A percentile compares a stretch with the other conserved stretches of the same genome.
phyloP scores from a whole-genome alignment of 2,113 vertebrate species.

The Ia io region DNA sequence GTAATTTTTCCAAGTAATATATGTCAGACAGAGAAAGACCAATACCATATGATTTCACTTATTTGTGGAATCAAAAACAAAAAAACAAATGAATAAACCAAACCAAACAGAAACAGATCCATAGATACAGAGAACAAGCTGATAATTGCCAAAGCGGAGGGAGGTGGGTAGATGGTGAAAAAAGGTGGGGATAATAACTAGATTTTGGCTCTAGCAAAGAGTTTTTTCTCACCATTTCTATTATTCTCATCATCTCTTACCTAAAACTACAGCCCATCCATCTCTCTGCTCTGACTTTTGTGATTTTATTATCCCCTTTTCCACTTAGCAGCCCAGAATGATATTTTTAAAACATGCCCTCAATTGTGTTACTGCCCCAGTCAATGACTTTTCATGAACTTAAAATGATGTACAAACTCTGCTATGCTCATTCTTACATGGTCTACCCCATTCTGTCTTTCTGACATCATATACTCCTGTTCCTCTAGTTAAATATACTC shows the following conservation, averaged over 20 bases:
- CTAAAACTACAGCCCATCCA: background rate
- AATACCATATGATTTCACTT: background rate
- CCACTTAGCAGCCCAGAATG: background rate
- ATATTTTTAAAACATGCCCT: background rate
- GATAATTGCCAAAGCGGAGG: background rate
- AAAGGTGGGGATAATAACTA: background rate
- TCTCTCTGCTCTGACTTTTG: background rate
- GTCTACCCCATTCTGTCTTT: background rate
- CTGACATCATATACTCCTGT: background rate
- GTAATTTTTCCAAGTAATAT: background rate
- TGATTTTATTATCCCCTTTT: background rate
- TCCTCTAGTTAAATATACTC: background rate
- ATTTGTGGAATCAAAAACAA: background rate
- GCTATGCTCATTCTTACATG: background rate
- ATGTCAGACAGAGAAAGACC: background rate
- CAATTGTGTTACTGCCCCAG: background rate
- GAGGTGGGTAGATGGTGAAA: background rate
- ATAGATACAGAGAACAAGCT: background rate
- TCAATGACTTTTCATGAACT: background rate
- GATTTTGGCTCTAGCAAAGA: background rate
- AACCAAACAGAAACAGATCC: background rate
- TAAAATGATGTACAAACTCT: constrained; percentile 1
- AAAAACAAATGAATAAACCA: background rate
- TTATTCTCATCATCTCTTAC: background rate
- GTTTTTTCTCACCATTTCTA: background rate